Conservation (phyloP, 2,113 vertebrate genomes). For the Empidonax traillii region DNA sequence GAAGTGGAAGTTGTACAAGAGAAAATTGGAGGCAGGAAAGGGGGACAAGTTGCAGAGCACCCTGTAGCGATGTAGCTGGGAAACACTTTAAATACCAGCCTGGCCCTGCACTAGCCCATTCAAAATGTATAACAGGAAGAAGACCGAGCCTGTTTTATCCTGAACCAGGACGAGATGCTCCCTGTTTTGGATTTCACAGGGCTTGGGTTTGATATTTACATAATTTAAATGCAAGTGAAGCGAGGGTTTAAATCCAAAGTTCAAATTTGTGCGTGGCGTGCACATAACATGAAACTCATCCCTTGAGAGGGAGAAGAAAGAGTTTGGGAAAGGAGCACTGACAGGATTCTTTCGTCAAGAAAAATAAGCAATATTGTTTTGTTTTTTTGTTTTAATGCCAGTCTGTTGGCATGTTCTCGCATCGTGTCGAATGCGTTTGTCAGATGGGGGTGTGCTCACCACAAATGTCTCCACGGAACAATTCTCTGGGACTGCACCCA, state of each 20-base stretch:
- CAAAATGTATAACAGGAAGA: neutral
- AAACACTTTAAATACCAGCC: neutral
- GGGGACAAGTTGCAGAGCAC: neutral
- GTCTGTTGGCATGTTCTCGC: conserved; percentile 3
- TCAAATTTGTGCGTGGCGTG: conserved; percentile 3
- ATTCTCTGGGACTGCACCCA: neutral
- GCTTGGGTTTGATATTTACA: conserved; percentile 51
- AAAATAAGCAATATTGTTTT: conserved; percentile 39
- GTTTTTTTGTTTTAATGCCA: neutral
- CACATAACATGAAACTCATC: neutral
- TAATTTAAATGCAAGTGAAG: conserved; percentile 37
- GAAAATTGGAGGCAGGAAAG: neutral
- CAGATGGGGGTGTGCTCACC: conserved; percentile 12
- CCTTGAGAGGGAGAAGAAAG: neutral
- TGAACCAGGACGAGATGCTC: neutral
- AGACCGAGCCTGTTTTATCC: neutral
- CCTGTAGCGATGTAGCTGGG: neutral
- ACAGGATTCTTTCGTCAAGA: conserved; percentile 15
- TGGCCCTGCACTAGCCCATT: neutral
- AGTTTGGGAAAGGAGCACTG: conserved; percentile 1
- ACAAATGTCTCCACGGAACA: conserved; percentile 22
- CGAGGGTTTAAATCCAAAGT: conserved; percentile 51
- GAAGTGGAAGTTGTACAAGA: neutral
- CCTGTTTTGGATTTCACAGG: conserved; percentile 22
- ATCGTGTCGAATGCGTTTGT: conserved; percentile 28